Evolutionary conservation across 2,113 vertebrate species (phyloP).

Genomic region (Synodontis membranacea): DNA sequence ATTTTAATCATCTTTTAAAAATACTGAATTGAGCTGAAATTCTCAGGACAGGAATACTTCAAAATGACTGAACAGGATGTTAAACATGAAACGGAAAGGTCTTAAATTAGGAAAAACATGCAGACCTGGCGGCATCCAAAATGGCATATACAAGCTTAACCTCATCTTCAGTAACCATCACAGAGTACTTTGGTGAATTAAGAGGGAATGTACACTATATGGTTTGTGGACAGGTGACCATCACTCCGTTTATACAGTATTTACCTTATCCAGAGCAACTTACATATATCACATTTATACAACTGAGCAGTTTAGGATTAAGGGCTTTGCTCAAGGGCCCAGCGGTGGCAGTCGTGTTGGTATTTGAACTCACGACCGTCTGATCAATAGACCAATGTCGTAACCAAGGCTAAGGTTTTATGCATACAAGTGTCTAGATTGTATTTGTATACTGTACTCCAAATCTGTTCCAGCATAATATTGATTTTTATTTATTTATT

Average conservation of each 20-base stretch:
- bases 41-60: background rate
- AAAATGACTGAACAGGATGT: background rate
- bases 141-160: background rate
- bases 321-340: too few relatives aligned
- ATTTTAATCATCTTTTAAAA: background rate
- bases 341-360: too few relatives aligned
- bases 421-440: background rate
- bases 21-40: background rate
- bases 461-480: background rate
- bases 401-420: too few relatives aligned
- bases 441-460: background rate
- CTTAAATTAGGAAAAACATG: background rate
- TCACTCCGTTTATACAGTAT: too few relatives aligned
- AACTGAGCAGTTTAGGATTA: too few relatives aligned
- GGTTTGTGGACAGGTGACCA: background rate
- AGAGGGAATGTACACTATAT: background rate
- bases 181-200: background rate
- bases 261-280: too few relatives aligned
- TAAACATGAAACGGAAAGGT: background rate
- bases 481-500: too few relatives aligned
- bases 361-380: too few relatives aligned
- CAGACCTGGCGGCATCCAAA: background rate
- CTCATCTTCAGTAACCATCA: too few relatives aligned
- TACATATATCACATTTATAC: too few relatives aligned
- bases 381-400: too few relatives aligned